Evolutionary conservation across 2,888 invertebrate genomes (phyloP).

Genomic region (Acronicta psi): DNA sequence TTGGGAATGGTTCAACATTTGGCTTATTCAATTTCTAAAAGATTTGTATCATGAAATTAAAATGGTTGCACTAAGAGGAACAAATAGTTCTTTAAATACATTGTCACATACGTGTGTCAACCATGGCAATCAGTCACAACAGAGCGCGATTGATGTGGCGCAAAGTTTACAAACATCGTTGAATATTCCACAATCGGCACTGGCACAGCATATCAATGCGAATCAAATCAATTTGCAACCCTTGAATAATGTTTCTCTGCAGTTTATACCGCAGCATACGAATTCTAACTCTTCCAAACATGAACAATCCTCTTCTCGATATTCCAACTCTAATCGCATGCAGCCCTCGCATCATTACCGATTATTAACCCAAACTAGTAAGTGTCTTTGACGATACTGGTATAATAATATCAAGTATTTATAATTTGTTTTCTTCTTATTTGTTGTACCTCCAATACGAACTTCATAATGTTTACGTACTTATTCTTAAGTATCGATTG

Average conservation of each 20-base stretch:
- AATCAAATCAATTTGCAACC: constrained; percentile 76
- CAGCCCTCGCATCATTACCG: constrained; percentile 79
- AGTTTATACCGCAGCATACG: constrained; percentile 71
- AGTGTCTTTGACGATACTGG: constrained; percentile 60
- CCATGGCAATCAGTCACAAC: constrained; percentile 75
- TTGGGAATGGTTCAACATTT: constrained; percentile 87
- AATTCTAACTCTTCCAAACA: constrained; percentile 71
- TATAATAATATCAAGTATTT: constrained; percentile 5
- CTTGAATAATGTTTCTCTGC: constrained; percentile 74
- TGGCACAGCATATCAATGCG: constrained; percentile 68
- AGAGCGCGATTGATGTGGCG: constrained; percentile 72
- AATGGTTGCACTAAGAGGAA: constrained; percentile 84
- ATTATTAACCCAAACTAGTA: constrained; percentile 79
- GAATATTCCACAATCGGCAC: constrained; percentile 74
- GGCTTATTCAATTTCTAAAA: constrained; percentile 83
- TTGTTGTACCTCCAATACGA: constrained; percentile 12
- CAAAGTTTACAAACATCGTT: constrained; percentile 78
- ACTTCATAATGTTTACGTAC: constrained; percentile 22
- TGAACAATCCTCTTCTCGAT: constrained; percentile 75
- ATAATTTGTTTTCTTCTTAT: constrained; percentile 14
- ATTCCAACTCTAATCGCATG: constrained; percentile 75
- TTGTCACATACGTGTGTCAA: constrained; percentile 75
- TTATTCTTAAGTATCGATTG: constrained; percentile 21
- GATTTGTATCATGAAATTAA: constrained; percentile 86
- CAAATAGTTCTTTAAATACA: constrained; percentile 74